A percentile compares a stretch with the other conserved stretches of the same genome.
These are phyloP conservation scores for Brachylomia viminalis DNA, from an alignment of 2,888 invertebrate species.

Conservation along the genomic window DNA sequence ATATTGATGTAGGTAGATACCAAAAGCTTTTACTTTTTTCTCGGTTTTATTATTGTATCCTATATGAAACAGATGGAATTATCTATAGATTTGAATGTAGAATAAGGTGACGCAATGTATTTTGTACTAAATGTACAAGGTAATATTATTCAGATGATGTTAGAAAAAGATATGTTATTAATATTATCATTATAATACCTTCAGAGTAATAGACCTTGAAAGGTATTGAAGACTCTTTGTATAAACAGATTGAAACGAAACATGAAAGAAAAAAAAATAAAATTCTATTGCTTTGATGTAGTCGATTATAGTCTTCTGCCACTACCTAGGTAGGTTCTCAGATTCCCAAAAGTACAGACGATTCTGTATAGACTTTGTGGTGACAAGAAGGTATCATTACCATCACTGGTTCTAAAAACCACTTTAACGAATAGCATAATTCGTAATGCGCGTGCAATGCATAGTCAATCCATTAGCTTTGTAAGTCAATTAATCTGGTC, in stretches of 20 bases:
- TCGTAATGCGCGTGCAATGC: conserved; percentile 12
- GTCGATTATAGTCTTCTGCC: neutral
- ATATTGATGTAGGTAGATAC: conserved; percentile 23
- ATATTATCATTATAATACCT: neutral
- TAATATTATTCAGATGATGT: conserved; percentile 4
- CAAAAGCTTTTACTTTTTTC: conserved; percentile 41
- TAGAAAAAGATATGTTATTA: neutral
- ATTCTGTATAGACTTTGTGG: neutral
- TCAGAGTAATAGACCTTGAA: neutral
- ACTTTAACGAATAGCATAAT: neutral
- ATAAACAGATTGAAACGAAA: neutral
- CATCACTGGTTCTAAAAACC: neutral
- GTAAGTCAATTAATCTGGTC: conserved; percentile 35
- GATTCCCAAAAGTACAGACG: neutral
- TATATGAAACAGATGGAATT: conserved; percentile 18
- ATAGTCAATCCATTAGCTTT: conserved; percentile 18
- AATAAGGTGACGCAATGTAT: conserved; percentile 18
- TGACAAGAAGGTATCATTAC: neutral
- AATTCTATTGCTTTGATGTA: neutral
- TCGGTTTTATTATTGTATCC: conserved; percentile 26
- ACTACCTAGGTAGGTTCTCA: neutral
- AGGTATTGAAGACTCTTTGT: neutral
- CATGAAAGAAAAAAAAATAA: neutral
- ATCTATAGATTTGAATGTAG: conserved; percentile 22
- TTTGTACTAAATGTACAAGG: neutral